These are phyloP conservation scores for Oscheius sp. DNA, from an alignment of 2,888 invertebrate genomes.

Conservation along the genomic window DNA sequence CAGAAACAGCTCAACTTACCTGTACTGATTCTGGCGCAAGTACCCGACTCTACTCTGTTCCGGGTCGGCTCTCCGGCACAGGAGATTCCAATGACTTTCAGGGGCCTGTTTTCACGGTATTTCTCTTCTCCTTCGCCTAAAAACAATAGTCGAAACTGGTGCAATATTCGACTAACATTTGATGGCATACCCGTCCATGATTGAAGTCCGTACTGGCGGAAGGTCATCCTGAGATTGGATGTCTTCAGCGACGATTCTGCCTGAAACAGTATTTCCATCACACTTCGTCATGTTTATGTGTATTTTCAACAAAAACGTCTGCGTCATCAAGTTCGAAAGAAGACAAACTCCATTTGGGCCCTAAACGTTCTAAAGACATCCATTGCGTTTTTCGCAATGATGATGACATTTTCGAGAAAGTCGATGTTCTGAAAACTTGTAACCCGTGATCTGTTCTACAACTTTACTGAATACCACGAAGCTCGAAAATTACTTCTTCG, in stretches of 20 bases:
- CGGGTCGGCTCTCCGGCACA: slow-evolving; percentile 54
- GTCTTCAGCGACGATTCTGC: slow-evolving; percentile 34
- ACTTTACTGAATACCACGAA: too few relatives aligned
- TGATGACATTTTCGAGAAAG: too few relatives aligned
- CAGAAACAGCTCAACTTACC: background rate
- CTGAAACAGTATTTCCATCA: slow-evolving; percentile 22
- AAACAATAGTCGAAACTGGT: background rate
- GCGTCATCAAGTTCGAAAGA: background rate
- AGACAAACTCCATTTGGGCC: background rate
- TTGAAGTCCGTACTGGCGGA: slow-evolving; percentile 55
- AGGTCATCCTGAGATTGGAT: slow-evolving; percentile 45
- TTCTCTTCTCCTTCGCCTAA: slow-evolving; percentile 48
- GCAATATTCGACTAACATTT: slow-evolving; percentile 46
- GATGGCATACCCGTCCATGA: slow-evolving; percentile 70
- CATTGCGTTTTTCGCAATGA: too few relatives aligned
- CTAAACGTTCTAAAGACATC: background rate
- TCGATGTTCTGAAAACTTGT: too few relatives aligned
- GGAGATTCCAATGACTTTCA: slow-evolving; percentile 57
- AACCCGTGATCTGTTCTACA: too few relatives aligned
- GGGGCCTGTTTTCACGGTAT: slow-evolving; percentile 9
- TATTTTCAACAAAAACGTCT: background rate
- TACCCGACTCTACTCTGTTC: slow-evolving; percentile 37
- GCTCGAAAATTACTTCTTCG: too few relatives aligned
- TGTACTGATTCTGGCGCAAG: slow-evolving; percentile 86
- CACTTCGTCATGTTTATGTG: background rate